Conservation (phyloP, 2,888 invertebrate genomes). For the Argyresthia goedartella region DNA sequence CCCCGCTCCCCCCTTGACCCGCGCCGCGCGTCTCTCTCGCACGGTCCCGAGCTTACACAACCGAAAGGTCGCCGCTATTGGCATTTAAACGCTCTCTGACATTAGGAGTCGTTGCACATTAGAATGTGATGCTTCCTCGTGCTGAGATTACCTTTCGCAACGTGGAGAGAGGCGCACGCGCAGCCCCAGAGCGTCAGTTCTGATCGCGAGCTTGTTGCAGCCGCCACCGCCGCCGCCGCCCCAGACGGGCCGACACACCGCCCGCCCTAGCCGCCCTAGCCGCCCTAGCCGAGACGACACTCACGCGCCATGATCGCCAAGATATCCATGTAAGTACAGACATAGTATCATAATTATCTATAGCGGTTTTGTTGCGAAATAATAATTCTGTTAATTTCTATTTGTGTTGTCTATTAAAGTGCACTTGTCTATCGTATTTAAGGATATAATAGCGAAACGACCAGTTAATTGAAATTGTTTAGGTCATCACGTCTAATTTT, state of each 20-base stretch:
- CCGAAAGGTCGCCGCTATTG: conserved; percentile 67
- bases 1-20: conserved; percentile 27
- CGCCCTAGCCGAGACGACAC: conserved; percentile 15
- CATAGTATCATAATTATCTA: neutral
- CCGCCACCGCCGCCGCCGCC: conserved; percentile 10
- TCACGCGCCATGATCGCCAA: conserved; percentile 21
- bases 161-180: conserved; percentile 55
- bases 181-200: neutral
- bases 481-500: neutral
- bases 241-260: conserved; percentile 17
- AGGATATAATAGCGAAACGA: neutral
- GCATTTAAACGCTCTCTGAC: conserved; percentile 69
- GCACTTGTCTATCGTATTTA: neutral
- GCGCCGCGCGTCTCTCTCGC: conserved; percentile 52
- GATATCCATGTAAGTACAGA: conserved; percentile 54
- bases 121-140: conserved; percentile 65
- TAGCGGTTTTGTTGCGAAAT: neutral
- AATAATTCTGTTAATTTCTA: no score
- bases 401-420: no score
- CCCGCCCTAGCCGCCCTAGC: neutral
- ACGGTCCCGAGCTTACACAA: conserved; percentile 67
- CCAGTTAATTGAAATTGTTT: neutral
- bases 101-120: conserved; percentile 61
- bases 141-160: conserved; percentile 62
- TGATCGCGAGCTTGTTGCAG: conserved; percentile 5